phyloP scores from a whole-genome alignment of 2,888 invertebrate genomes.

The Cyclophora punctaria region DNA sequence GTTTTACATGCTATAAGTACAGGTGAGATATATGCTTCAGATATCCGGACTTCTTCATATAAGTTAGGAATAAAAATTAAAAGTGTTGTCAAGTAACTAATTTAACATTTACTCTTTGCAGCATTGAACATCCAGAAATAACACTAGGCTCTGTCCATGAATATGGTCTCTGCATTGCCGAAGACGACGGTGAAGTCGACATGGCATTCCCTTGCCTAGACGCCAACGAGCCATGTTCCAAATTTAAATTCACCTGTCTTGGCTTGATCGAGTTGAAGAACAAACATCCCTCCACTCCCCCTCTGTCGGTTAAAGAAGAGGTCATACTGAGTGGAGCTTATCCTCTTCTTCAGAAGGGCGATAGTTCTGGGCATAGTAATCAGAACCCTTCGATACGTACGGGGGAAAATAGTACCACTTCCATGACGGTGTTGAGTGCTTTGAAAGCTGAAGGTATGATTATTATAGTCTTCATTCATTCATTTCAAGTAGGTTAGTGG shows the following conservation, averaged over 20 bases:
- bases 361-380: conserved; percentile 51
- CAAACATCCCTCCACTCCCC: conserved; percentile 39
- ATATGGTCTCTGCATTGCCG: conserved; percentile 94
- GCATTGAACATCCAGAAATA: conserved; percentile 78
- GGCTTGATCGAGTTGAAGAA: conserved; percentile 73
- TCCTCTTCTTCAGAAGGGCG: conserved; percentile 49
- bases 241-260: conserved; percentile 92
- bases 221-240: conserved; percentile 89
- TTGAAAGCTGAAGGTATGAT: conserved; percentile 56
- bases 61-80: background rate
- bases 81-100: conserved; percentile 2
- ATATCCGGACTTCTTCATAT: no score
- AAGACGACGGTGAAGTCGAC: conserved; percentile 97
- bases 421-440: conserved; percentile 59
- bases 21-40: conserved; percentile 45
- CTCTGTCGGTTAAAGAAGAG: conserved; percentile 56
- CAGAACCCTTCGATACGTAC: conserved; percentile 52
- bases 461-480: no score
- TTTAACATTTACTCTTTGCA: conserved; percentile 29
- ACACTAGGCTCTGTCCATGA: conserved; percentile 78
- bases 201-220: conserved; percentile 94
- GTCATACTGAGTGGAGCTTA: conserved; percentile 38
- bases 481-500: no score
- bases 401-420: conserved; percentile 63
- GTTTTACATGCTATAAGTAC: conserved; percentile 92